These are phyloP conservation scores for Oegoconia quadripuncta DNA, from an alignment of 2,888 invertebrate genomes.

Conservation along the genomic window DNA sequence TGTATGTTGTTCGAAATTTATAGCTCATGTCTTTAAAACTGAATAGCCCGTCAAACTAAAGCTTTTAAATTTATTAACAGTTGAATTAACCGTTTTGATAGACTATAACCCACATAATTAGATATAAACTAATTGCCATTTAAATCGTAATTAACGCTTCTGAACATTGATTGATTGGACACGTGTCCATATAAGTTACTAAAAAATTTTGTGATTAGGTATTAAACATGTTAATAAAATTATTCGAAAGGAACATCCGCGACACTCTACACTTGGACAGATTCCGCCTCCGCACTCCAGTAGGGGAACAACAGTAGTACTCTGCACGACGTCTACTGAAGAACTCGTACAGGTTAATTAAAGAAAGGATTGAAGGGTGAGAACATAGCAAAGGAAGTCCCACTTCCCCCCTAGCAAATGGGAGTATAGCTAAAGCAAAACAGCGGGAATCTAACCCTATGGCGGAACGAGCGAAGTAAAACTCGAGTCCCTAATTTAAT, in stretches of 20 bases:
- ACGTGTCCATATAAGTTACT: slow-evolving; percentile 25
- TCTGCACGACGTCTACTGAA: not conserved
- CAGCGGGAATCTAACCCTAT: too few relatives aligned
- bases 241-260: too few relatives aligned
- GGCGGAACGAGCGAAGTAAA: too few relatives aligned
- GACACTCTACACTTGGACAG: too few relatives aligned
- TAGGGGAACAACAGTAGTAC: too few relatives aligned
- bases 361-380: too few relatives aligned
- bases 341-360: not conserved
- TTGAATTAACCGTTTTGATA: slow-evolving; percentile 40
- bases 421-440: too few relatives aligned
- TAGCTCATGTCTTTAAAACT: not conserved
- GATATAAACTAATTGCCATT: slow-evolving; percentile 53
- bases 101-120: slow-evolving; percentile 47
- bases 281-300: too few relatives aligned
- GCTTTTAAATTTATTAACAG: slow-evolving; percentile 29
- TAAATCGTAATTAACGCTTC: slow-evolving; percentile 53
- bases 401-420: too few relatives aligned
- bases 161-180: slow-evolving; percentile 48
- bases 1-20: slow-evolving; percentile 1
- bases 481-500: too few relatives aligned
- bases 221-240: too few relatives aligned
- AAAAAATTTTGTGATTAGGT: not conserved
- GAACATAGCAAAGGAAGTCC: too few relatives aligned
- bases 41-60: not conserved